Evolutionary conservation across 1,140 invertebrate species (phyloP), one percentile per base, ranked within the genome.

Genomic region (Drosophila neocordata): DNA sequence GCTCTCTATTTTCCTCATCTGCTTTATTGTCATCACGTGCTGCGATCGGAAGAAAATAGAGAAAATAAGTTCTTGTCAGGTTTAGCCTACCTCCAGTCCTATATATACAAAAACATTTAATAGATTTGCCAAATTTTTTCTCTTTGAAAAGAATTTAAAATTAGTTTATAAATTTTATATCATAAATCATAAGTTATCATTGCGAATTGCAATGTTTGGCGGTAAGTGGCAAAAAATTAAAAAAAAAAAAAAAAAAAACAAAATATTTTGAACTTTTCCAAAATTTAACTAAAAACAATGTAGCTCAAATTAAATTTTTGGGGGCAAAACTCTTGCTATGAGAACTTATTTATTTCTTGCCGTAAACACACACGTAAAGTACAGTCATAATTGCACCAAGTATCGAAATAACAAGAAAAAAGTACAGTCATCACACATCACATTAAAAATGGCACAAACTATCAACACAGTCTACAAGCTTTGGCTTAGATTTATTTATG

Each of bases 191-290:
- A 87, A 82, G 74, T 82, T 87, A 82, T 78, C 83, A 87, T 88
- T 87, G 83, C 82, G 82, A 87, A 87, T 65, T 87, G 83, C 79
- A 88, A 65, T 87, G 83, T 88, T 24, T 65, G 83, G 83, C 82
- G 82, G 82, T 87, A 87, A 87, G 82, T 87, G 83, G 78, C 82
- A 85, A 80, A 80, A 27, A 52, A 20, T 53, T 9, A 57, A 55
- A 60, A 53, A 57, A 41, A 27, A 27, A 4, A 15, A 57, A 55
- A 60, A 53, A 57, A 41, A 27, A 27, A 4, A 15, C 8, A 15
- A 8, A 48, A 48, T 15, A 38, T 38, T 20, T 48, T 20, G 15
- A 48, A 20, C 8, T 20, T 56, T 79, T 41, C 55, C 65, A 74
- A 61, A 61, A 58, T 44, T 60, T 56, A 65, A 63, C 73, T 76